A percentile compares a stretch with the other conserved stretches of the same genome.
phyloP scores from a whole-genome alignment of 2,797 vertebrate species.

The Sorex maritimensis region DNA sequence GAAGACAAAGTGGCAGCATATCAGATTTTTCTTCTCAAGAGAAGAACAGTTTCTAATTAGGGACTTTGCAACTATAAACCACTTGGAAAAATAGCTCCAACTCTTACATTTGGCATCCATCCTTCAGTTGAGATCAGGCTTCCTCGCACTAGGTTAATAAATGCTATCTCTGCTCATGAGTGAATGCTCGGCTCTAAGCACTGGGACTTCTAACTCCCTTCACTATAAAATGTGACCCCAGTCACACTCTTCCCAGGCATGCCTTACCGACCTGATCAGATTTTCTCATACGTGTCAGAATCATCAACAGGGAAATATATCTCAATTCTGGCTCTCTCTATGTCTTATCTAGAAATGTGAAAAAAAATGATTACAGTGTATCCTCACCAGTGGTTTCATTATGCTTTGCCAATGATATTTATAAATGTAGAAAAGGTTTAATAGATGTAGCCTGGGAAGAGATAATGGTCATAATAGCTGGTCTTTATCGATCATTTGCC shows the following conservation, averaged over 20 bases:
- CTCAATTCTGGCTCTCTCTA: background rate
- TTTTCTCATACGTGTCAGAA: conserved; percentile 31
- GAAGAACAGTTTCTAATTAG: conserved; percentile 78
- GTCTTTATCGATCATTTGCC: background rate
- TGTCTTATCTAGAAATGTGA: conserved; percentile 36
- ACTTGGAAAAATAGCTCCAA: conserved; percentile 63
- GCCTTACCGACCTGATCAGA: conserved; percentile 53
- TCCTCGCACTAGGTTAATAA: conserved; percentile 49
- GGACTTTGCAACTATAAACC: conserved; percentile 70
- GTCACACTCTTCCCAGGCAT: conserved; percentile 43
- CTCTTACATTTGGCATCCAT: conserved; percentile 61
- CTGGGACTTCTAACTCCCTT: conserved; percentile 40
- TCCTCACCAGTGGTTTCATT: conserved; percentile 57
- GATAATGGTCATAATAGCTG: background rate
- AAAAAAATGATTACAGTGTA: background rate
- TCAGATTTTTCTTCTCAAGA: conserved; percentile 67
- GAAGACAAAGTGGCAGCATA: conserved; percentile 77
- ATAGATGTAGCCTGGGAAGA: background rate
- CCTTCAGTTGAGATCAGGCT: conserved; percentile 48
- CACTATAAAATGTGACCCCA: conserved; percentile 66
- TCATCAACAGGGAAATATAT: conserved; percentile 40
- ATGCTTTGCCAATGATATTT: background rate
- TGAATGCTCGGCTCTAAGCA: background rate
- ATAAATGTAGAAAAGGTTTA: background rate
- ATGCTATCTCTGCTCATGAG: conserved; percentile 39